Conservation (phyloP, 2,113 vertebrate genomes). For the Notechis scutatus region DNA sequence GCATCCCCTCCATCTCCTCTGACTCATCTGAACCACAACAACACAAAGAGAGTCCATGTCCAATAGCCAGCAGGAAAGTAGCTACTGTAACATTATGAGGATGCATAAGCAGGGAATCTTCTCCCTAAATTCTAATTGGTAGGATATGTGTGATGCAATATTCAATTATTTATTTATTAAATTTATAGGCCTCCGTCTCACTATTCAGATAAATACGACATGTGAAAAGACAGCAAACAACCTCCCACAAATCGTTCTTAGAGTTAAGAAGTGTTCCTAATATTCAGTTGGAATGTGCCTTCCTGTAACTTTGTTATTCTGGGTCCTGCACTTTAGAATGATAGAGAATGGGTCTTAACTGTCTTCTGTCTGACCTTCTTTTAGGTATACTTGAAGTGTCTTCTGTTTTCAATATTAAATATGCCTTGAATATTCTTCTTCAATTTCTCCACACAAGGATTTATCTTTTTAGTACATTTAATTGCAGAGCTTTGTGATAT, state of each 20-base stretch:
- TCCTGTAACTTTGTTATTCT: neutral
- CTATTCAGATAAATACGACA: neutral
- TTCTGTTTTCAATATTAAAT: neutral
- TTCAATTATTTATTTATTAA: neutral
- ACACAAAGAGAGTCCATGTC: neutral
- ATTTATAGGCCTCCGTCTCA: neutral
- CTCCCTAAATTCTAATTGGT: neutral
- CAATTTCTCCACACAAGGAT: neutral
- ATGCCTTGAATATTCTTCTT: neutral
- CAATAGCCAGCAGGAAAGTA: neutral
- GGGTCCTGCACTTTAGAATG: neutral
- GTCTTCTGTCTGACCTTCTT: neutral
- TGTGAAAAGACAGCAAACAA: neutral
- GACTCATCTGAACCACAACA: too few relatives aligned
- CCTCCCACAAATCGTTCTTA: neutral
- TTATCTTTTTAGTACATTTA: neutral
- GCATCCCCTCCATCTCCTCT: too few relatives aligned
- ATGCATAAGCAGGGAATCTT: neutral
- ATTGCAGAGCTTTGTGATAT: neutral
- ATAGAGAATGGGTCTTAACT: neutral
- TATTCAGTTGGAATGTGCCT: neutral
- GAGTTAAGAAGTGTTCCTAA: neutral
- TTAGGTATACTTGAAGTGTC: neutral
- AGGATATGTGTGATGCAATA: neutral
- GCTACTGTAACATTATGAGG: neutral